Evolutionary conservation across 2,888 invertebrate genomes (phyloP).

Genomic region (Cordilura impudica): DNA sequence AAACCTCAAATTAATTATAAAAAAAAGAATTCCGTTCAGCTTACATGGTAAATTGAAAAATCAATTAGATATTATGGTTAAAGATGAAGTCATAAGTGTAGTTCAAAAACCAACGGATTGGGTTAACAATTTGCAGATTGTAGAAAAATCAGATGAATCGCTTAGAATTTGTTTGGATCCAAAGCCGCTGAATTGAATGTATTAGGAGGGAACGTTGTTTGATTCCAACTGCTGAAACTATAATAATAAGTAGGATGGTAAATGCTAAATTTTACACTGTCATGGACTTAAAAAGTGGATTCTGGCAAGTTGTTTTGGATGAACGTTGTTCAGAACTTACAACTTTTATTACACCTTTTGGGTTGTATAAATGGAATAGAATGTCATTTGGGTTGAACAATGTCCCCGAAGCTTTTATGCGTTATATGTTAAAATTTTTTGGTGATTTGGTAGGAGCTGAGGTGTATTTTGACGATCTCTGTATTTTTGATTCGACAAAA

Average conservation of each 20-base stretch:
- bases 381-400: too few relatives aligned
- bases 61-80: background rate
- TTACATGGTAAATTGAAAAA: background rate
- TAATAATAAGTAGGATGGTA: background rate
- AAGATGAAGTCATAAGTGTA: conserved; percentile 1
- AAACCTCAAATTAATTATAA: background rate
- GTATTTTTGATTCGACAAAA: background rate
- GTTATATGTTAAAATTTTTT: too few relatives aligned
- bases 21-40: too few relatives aligned
- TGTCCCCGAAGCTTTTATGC: too few relatives aligned
- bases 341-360: background rate
- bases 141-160: background rate
- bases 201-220: background rate
- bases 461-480: background rate
- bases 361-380: background rate
- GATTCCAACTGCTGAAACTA: conserved; percentile 2
- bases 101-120: background rate
- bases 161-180: background rate
- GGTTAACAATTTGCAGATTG: conserved; percentile 5
- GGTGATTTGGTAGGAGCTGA: background rate
- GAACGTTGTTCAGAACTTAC: conserved; percentile 7
- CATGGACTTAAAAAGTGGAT: background rate
- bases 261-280: background rate
- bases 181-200: conserved; percentile 6
- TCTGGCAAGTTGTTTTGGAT: conserved; percentile 4